Evolutionary conservation across 2,888 invertebrate species (phyloP).

Genomic region (Acronicta leporina): DNA sequence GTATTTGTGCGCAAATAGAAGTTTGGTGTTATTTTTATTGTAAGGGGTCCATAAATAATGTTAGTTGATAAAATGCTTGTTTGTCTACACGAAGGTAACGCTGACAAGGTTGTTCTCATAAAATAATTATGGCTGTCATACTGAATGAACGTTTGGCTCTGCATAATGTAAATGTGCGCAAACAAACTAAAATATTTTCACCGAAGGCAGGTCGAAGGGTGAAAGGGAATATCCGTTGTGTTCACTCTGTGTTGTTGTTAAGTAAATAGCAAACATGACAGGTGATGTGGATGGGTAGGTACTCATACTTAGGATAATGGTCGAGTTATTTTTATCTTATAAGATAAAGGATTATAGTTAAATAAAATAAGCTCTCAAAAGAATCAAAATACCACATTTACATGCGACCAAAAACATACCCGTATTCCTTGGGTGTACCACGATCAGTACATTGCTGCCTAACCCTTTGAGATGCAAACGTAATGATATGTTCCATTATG

Average conservation of each 20-base stretch:
- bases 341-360: no score
- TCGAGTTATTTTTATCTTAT: neutral
- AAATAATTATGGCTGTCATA: conserved; percentile 63
- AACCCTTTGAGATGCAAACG: no score
- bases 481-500: no score
- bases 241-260: conserved; percentile 49
- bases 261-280: conserved; percentile 53
- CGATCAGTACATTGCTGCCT: no score
- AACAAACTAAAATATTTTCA: conserved; percentile 50
- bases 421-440: no score
- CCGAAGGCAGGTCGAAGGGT: conserved; percentile 48
- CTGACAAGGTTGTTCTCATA: conserved; percentile 51
- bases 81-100: conserved; percentile 15
- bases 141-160: conserved; percentile 55
- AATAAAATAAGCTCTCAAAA: conserved; percentile 7
- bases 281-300: no score
- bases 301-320: conserved; percentile 46
- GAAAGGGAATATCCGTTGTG: conserved; percentile 46
- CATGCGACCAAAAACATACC: no score
- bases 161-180: conserved; percentile 55
- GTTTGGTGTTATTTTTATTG: conserved; percentile 12
- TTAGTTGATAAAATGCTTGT: conserved; percentile 5
- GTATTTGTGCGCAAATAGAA: conserved; percentile 54
- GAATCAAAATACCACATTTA: no score
- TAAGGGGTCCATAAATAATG: conserved; percentile 6